Base-by-base conservation (phyloP, 2,113 vertebrate species). In the Melanotaenia duboulayi region DNA sequence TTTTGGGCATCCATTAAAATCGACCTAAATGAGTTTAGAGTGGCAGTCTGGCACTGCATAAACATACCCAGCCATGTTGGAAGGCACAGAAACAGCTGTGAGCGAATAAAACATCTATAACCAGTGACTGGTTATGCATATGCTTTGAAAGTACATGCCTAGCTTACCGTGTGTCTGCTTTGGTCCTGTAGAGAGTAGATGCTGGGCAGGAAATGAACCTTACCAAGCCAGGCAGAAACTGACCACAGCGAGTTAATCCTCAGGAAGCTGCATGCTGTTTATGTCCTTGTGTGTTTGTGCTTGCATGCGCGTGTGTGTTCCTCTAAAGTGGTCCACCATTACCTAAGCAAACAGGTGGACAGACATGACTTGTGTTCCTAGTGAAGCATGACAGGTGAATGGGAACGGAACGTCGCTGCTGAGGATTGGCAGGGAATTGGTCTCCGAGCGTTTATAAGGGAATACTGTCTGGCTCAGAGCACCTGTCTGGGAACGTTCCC, bases 271-370 rank as follows among this genome's bases (percentile, higher is more conserved):
- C 89, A 77, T 81, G 84, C 90, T 91, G 91, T 70, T 75, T 78
- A 69, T 64, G 59, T 80, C 42, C 69, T 32, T 74, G 48, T 77
- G 37, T 68, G 37, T 68, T 58, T 32, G 28, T 39, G 49, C 28
- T 44, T 10, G 6, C 32, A 9, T 35, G 32, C 39, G 49, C 52
- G 60, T 48, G 44, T 46, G 65, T 39, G 37, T 54, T 74, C 46
- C 69, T 66, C 71, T 67, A 84, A 87, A 85, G 83, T 84, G 74
- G 82, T 81, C 88, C 85, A 68, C 87, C 81, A 90, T 91, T 91
- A 90, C 86, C 89, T 72, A 80, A 90, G 85, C 83, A 87, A 91
- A 90, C 90, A 91, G 89, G 91, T 92, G 90, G 90, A 90, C 86
- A 86, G 86, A 86, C 86, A 85, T 88, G 88, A 88, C 89, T 90